phyloP scores from a whole-genome alignment of 2,113 vertebrate species.

The Probosciger aterrimus region DNA sequence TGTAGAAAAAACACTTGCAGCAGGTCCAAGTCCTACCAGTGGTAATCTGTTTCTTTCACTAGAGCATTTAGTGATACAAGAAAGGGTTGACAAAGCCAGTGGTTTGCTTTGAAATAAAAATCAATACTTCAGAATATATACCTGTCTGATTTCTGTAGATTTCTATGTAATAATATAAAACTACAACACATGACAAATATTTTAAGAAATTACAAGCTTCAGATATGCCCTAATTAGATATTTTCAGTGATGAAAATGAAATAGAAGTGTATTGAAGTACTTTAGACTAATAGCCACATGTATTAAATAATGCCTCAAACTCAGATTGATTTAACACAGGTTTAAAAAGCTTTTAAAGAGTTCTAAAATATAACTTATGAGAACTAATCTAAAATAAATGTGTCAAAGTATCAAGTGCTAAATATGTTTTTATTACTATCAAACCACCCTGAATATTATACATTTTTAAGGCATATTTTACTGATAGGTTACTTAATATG shows the following conservation, averaged over 20 bases:
- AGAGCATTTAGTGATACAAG: neutral
- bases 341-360: neutral
- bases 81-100: neutral
- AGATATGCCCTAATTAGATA: neutral
- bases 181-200: neutral
- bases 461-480: neutral
- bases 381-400: neutral
- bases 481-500: neutral
- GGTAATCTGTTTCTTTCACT: neutral
- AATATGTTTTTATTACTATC: neutral
- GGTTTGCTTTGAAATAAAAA: neutral
- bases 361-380: neutral
- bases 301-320: neutral
- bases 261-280: neutral
- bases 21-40: neutral
- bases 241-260: neutral
- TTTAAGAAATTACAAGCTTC: neutral
- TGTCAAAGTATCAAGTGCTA: neutral
- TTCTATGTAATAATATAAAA: neutral
- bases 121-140: neutral
- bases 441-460: neutral
- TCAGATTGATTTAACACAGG: neutral
- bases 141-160: neutral
- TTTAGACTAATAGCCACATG: neutral
- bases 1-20: slow-evolving; percentile 4